phyloP scores from a whole-genome alignment of 1,140 invertebrate genomes.

The Camponotus pennsylvanicus region DNA sequence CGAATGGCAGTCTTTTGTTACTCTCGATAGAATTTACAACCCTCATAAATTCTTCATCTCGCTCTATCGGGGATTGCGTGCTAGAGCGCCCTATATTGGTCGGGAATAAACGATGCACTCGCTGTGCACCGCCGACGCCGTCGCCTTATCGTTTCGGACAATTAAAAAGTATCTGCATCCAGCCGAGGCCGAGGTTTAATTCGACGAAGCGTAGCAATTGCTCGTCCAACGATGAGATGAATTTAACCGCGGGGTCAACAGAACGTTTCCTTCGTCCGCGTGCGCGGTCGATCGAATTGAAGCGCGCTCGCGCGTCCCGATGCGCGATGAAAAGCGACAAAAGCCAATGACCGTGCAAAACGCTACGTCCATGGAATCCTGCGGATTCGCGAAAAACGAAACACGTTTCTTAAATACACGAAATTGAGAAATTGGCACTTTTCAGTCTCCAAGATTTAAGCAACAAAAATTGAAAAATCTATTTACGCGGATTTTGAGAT shows the following conservation, averaged over 20 bases:
- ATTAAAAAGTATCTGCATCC: conserved; percentile 43
- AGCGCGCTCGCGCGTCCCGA: conserved; percentile 18
- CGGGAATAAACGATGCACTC: conserved; percentile 29
- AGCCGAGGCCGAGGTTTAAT: conserved; percentile 45
- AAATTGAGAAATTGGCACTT: background rate
- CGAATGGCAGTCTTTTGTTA: too few relatives aligned
- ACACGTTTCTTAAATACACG: background rate
- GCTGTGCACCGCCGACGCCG: background rate
- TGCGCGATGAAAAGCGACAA: conserved; percentile 38
- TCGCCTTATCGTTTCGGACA: conserved; percentile 37
- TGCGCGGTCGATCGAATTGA: conserved; percentile 48
- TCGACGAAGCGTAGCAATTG: conserved; percentile 64
- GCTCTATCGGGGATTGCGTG: conserved; percentile 4
- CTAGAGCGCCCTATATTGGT: conserved; percentile 3
- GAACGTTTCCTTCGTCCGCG: conserved; percentile 36
- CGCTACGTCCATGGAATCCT: conserved; percentile 42
- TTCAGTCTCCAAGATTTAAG: background rate
- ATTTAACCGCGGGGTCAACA: conserved; percentile 67
- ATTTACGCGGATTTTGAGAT: background rate
- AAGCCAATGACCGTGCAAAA: conserved; percentile 56
- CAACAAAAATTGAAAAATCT: background rate
- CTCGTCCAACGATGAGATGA: conserved; percentile 46
- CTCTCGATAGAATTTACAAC: background rate
- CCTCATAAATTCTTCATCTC: conserved; percentile 6
- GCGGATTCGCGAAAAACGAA: background rate